Percentiles rank a stretch among this genome's conserved stretches.
These are phyloP conservation scores for Lophotis ruficrista DNA, from an alignment of 2,113 vertebrate species.

Conservation along the genomic window DNA sequence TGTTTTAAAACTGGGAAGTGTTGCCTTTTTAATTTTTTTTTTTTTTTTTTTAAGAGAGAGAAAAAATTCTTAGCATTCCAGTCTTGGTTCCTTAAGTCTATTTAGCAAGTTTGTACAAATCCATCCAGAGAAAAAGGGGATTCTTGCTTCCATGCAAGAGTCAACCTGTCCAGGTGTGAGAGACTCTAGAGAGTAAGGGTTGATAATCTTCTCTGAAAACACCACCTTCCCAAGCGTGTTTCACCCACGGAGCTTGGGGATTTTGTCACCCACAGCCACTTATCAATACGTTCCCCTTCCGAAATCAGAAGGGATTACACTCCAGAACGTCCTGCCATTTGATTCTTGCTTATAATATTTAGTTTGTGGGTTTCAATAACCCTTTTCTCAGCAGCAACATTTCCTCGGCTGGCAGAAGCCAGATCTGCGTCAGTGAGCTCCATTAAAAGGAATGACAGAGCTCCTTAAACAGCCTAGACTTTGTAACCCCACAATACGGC, in stretches of 20 bases:
- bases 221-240: neutral
- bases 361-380: conserved; percentile 65
- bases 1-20: conserved; percentile 23
- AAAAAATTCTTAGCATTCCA: conserved; percentile 80
- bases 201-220: conserved; percentile 42
- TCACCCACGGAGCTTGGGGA: neutral
- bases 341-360: conserved; percentile 63
- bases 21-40: neutral
- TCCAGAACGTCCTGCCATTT: conserved; percentile 48
- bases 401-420: conserved; percentile 68
- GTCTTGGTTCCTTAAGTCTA: conserved; percentile 76
- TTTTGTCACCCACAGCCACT: conserved; percentile 9
- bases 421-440: conserved; percentile 66
- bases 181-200: conserved; percentile 4
- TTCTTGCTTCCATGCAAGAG: conserved; percentile 78
- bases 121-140: conserved; percentile 71
- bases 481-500: conserved; percentile 67
- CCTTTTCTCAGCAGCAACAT: conserved; percentile 67
- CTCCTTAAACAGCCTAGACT: conserved; percentile 69
- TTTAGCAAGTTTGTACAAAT: conserved; percentile 83
- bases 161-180: conserved; percentile 76
- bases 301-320: conserved; percentile 42
- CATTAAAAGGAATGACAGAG: conserved; percentile 68
- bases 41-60: neutral
- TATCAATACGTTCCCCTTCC: neutral